Percentiles rank a stretch among this genome's conserved stretches.
These are phyloP conservation scores for Falco rusticolus DNA, from an alignment of 2,797 vertebrate species.

Conservation along the genomic window DNA sequence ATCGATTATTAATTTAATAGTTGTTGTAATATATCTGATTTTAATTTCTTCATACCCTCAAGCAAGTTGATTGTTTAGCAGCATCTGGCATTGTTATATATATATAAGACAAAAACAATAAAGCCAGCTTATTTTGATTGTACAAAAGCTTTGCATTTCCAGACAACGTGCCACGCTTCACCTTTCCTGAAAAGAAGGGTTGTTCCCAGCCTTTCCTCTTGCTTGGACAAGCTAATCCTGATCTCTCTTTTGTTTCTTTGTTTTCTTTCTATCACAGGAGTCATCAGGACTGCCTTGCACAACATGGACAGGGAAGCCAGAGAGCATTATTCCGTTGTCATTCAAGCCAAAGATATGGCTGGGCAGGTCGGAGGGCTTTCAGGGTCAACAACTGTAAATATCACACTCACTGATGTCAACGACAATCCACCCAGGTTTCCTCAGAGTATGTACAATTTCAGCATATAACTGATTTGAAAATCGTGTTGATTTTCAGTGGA, in stretches of 20 bases:
- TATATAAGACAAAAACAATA: neutral
- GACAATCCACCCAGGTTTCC: constrained; percentile 97
- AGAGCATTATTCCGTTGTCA: constrained; percentile 96
- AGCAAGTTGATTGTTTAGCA: neutral
- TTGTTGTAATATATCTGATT: neutral
- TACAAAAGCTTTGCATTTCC: neutral
- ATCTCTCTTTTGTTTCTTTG: neutral
- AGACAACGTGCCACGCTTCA: neutral
- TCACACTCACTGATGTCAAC: constrained; percentile 96
- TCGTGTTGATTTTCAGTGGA: neutral
- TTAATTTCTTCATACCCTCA: constrained; percentile 2
- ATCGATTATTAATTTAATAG: constrained; percentile 4
- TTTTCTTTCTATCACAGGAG: constrained; percentile 79
- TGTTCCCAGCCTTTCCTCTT: neutral
- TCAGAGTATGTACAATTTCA: constrained; percentile 87
- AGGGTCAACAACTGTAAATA: constrained; percentile 95
- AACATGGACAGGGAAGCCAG: constrained; percentile 98
- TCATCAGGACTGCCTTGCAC: constrained; percentile 96
- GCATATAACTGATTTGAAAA: constrained; percentile 3
- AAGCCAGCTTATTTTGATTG: neutral
- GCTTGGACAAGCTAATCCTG: neutral
- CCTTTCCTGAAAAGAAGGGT: neutral
- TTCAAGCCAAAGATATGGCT: constrained; percentile 99
- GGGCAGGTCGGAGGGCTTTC: constrained; percentile 96
- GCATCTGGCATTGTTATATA: neutral